A percentile compares a stretch with the other conserved stretches of the same genome.
phyloP scores from a whole-genome alignment of 2,888 invertebrate genomes.

The Chymomyza amoena region DNA sequence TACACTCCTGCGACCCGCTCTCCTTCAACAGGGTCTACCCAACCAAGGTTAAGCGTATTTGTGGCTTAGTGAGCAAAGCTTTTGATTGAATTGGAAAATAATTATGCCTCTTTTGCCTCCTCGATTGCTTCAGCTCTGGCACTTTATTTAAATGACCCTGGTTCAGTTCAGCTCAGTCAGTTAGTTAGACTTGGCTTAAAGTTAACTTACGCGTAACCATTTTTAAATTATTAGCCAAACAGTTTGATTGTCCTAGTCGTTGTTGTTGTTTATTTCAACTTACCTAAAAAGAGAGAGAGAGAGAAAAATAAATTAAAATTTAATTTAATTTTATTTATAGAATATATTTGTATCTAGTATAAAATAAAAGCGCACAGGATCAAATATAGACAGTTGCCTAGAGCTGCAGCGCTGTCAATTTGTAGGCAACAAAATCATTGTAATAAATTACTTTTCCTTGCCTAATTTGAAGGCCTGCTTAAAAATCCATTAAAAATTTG shows the following conservation, averaged over 20 bases:
- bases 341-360: constrained; percentile 27
- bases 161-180: background rate
- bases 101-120: constrained; percentile 43
- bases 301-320: constrained; percentile 51
- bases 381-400: constrained; percentile 1
- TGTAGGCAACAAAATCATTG: constrained; percentile 48
- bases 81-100: constrained; percentile 65
- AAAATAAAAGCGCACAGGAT: constrained; percentile 21
- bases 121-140: constrained; percentile 35
- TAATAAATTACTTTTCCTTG: constrained; percentile 67
- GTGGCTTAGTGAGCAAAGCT: constrained; percentile 43
- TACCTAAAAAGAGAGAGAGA: constrained; percentile 53
- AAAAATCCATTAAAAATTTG: constrained; percentile 75
- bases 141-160: constrained; percentile 29
- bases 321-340: constrained; percentile 40
- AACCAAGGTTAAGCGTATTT: constrained; percentile 38
- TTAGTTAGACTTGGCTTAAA: constrained; percentile 9
- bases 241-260: background rate
- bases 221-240: background rate
- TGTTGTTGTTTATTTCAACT: constrained; percentile 32
- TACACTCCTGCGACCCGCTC: background rate
- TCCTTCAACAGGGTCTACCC: background rate
- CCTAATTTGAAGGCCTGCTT: constrained; percentile 70
- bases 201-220: constrained; percentile 23
- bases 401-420: constrained; percentile 19